Evolutionary conservation across 2,888 invertebrate genomes (phyloP).

Genomic region (Thera obeliscata): DNA sequence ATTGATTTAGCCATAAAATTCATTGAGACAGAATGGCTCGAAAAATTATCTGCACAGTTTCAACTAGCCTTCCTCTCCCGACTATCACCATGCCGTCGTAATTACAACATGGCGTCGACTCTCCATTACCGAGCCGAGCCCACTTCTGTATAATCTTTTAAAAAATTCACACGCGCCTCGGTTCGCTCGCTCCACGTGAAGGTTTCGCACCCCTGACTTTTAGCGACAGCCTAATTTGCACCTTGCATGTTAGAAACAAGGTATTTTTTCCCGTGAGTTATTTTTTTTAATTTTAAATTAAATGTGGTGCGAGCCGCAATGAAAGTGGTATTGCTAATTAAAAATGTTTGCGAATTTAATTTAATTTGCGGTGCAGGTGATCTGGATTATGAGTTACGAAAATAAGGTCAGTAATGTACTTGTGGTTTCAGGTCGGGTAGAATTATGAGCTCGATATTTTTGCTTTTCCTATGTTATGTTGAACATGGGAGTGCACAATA

Average conservation of each 20-base stretch:
- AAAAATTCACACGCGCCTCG: slow-evolving; percentile 72
- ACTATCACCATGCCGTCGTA: slow-evolving; percentile 48
- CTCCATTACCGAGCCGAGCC: slow-evolving; percentile 61
- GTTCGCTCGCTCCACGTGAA: slow-evolving; percentile 48
- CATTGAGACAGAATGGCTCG: background rate
- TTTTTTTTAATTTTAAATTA: slow-evolving; percentile 49
- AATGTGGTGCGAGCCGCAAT: slow-evolving; percentile 54
- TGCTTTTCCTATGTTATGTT: background rate
- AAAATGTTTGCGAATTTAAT: slow-evolving; percentile 53
- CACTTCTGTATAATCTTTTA: slow-evolving; percentile 76
- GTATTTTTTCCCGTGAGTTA: slow-evolving; percentile 37
- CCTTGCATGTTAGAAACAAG: slow-evolving; percentile 35
- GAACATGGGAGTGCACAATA: background rate
- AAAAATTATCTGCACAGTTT: background rate
- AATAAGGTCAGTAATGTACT: slow-evolving; percentile 19
- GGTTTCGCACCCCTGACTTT: slow-evolving; percentile 55
- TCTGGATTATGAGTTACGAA: slow-evolving; percentile 18
- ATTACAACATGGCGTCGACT: slow-evolving; percentile 60
- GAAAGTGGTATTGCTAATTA: slow-evolving; percentile 65
- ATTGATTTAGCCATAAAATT: background rate
- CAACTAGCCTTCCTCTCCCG: slow-evolving; percentile 17
- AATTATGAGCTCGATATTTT: slow-evolving; percentile 4
- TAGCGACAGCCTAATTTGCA: slow-evolving; percentile 38
- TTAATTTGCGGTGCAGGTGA: slow-evolving; percentile 38
- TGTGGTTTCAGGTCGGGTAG: slow-evolving; percentile 3